Percentiles rank a stretch among this genome's conserved stretches.
phyloP scores from a whole-genome alignment of 37 sponge, comb jelly and placozoan genomes.

The Oopsacas minuta region DNA sequence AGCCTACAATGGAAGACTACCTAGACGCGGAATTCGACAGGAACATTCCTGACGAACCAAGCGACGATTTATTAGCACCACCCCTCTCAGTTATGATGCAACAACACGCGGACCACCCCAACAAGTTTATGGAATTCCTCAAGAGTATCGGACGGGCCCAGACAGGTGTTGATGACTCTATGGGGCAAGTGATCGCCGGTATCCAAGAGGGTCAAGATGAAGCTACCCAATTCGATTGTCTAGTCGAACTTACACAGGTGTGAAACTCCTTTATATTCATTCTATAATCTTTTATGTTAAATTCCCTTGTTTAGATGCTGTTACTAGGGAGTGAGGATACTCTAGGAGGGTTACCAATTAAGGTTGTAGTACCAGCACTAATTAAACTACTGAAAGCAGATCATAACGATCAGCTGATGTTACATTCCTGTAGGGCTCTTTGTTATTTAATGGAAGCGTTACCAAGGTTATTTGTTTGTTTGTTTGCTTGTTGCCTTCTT shows the following conservation, averaged over 20 bases:
- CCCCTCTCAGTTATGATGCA: constrained; percentile 7
- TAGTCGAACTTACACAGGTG: not conserved
- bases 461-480: constrained; percentile 30
- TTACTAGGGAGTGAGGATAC: constrained; percentile 97
- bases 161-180: not conserved
- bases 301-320: constrained; percentile 38
- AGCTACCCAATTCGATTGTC: not conserved
- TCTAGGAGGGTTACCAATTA: constrained; percentile 80
- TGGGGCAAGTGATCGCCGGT: not conserved
- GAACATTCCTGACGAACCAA: not conserved
- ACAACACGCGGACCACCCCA: not conserved
- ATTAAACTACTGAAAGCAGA: constrained; percentile 56
- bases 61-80: not conserved
- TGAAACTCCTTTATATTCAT: not conserved
- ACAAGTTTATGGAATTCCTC: constrained; percentile 1
- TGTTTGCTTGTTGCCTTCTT: not conserved
- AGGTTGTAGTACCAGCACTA: constrained; percentile 75
- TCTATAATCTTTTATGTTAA: not conserved
- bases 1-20: constrained; percentile 4
- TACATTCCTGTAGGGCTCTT: constrained; percentile 85
- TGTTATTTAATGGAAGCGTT: constrained; percentile 94
- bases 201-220: constrained; percentile 3
- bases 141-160: not conserved
- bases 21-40: not conserved
- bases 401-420: constrained; percentile 91